Evolutionary conservation across 2,113 vertebrate species (phyloP), one percentile per base, ranked within the genome.

Genomic region (Saccopteryx bilineata): DNA sequence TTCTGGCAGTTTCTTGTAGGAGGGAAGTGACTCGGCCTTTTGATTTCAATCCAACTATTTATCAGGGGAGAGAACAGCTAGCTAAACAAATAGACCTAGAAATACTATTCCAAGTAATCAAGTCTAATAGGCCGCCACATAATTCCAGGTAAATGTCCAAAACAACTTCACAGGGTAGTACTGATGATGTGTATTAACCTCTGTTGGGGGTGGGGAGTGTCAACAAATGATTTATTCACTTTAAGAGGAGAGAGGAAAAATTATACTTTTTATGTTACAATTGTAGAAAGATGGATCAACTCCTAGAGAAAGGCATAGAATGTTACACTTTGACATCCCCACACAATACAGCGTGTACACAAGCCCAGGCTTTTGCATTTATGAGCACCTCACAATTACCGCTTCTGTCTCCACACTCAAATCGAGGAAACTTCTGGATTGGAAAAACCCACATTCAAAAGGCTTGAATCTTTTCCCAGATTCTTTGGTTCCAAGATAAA

Each of bases 141-240:
- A 93, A 66, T 75, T 88, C 87, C 71, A 89, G n/a, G n/a, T 86
- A 66, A 63, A 63, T 84, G 7, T 68, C 87, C 26, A 95, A 69
- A 86, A 68, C 68, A 90, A 18, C 19, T 83, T 87, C 61, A 79
- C 31, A 84, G 52, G 33, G 10, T 54, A 79, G 65, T 69, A 68
- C 58, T 48, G 58, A 63, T 72, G 39, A 68, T 17, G 68, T 46
- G 84, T 58, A 86, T 2, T 81, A 31, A 74, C n/a, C 54, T 63
- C 50, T 12, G 26, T 54, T 9, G 23, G 7, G 0, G 14, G 3
- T 21, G 5, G 14, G 19, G 28, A 33, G 19, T 50, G 23, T 76
- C 69, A 79, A 52, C 26, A 66, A 61, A 66, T 24, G 23, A 78
- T 61, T 82, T 87, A 50, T 60, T 61, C n/a, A 63, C 63, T 66